A percentile compares a stretch with the other conserved stretches of the same genome.
phyloP scores from a whole-genome alignment of 1,140 invertebrate genomes.

The Lucilia sericata region DNA sequence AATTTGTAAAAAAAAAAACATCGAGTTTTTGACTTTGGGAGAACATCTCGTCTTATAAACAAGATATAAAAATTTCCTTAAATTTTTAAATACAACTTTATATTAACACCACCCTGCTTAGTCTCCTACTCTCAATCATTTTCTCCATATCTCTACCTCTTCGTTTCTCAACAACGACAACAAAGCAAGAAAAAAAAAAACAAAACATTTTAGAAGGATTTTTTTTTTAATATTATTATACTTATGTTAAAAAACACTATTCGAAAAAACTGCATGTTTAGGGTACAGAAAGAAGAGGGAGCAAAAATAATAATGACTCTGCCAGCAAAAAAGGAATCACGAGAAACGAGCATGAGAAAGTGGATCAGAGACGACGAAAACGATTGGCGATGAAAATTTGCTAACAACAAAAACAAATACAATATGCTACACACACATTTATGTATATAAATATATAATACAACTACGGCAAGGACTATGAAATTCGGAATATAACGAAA shows the following conservation, averaged over 20 bases:
- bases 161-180: constrained; percentile 17
- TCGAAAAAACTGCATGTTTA: not conserved
- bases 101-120: not conserved
- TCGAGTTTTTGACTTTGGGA: no score
- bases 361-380: not conserved
- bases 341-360: not conserved
- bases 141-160: not conserved
- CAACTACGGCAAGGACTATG: constrained; percentile 27
- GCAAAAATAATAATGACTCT: not conserved
- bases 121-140: not conserved
- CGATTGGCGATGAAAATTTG: constrained; percentile 28
- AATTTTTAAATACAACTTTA: no score
- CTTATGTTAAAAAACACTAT: not conserved
- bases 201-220: not conserved
- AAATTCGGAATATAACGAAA: constrained; percentile 33
- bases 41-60: no score
- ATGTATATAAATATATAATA: not conserved
- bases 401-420: constrained; percentile 38
- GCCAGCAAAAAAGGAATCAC: not conserved
- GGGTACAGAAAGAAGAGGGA: not conserved
- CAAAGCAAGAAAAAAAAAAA: not conserved
- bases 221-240: not conserved
- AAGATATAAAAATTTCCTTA: no score
- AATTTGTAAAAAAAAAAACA: no score
- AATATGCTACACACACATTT: not conserved